These are phyloP conservation scores for Nephrotoma appendiculata DNA, from an alignment of 2,888 invertebrate genomes.

Conservation along the genomic window DNA sequence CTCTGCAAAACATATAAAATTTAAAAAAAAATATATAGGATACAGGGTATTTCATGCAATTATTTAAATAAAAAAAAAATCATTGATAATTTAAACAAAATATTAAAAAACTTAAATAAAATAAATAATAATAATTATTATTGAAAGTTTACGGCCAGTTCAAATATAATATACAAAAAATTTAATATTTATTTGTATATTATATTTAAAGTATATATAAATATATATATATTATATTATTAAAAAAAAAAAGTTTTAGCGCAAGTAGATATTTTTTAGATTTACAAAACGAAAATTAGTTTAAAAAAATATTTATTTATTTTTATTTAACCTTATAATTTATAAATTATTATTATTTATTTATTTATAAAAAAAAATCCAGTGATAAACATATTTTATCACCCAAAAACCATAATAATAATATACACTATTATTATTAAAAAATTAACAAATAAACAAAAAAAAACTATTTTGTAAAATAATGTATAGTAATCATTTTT, in stretches of 20 bases:
- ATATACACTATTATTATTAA: neutral
- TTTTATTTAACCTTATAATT: neutral
- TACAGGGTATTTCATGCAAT: constrained; percentile 92
- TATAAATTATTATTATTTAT: neutral
- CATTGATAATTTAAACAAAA: neutral
- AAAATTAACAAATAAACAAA: neutral
- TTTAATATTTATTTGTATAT: neutral
- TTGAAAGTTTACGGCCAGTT: constrained; percentile 1
- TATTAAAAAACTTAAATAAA: neutral
- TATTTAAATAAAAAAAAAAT: constrained; percentile 40
- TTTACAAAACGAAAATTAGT: neutral
- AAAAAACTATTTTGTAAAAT: constrained; percentile 1
- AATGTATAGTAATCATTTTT: constrained; percentile 7
- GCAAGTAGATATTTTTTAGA: neutral
- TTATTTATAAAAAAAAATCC: neutral
- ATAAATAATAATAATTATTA: constrained; percentile 3
- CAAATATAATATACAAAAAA: neutral
- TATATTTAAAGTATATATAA: neutral
- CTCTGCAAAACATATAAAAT: constrained; percentile 6
- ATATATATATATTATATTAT: neutral
- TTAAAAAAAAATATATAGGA: constrained; percentile 41
- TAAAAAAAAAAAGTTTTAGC: neutral
- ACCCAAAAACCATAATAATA: neutral
- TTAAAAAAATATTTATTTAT: neutral
- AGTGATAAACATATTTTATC: neutral